Evolutionary conservation across 1,140 invertebrate species (phyloP).

Genomic region (Brachionus plicatilis): DNA sequence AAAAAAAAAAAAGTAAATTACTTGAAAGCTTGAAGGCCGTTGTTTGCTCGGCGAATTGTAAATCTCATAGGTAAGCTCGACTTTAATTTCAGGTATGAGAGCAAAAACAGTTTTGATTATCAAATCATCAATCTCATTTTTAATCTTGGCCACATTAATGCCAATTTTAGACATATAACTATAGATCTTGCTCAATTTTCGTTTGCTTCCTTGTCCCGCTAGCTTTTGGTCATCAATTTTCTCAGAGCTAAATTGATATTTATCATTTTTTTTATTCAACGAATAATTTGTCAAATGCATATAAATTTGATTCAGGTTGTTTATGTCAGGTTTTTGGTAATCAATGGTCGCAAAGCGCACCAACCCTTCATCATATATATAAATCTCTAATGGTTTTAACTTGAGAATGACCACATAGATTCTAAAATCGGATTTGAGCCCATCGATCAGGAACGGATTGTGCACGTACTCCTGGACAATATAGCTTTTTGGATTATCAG

Average conservation of each 20-base stretch:
- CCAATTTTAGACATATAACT: slow-evolving; percentile 52
- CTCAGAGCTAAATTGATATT: slow-evolving; percentile 53
- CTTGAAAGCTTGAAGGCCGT: not conserved
- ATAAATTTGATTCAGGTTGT: slow-evolving; percentile 47
- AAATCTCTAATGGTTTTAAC: slow-evolving; percentile 57
- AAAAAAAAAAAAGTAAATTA: not conserved
- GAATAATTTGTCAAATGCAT: slow-evolving; percentile 61
- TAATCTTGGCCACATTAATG: slow-evolving; percentile 43
- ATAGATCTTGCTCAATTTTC: slow-evolving; percentile 57
- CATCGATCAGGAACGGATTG: slow-evolving; percentile 57
- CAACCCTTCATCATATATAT: slow-evolving; percentile 57
- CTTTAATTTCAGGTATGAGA: slow-evolving; percentile 57
- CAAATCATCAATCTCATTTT: slow-evolving; percentile 54
- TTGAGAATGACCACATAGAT: slow-evolving; percentile 57
- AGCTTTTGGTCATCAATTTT: slow-evolving; percentile 43
- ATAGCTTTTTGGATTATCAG: slow-evolving; percentile 9
- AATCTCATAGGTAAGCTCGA: slow-evolving; percentile 44
- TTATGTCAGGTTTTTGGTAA: slow-evolving; percentile 50
- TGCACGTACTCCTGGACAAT: slow-evolving; percentile 57
- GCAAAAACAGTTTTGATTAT: slow-evolving; percentile 59
- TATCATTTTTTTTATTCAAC: slow-evolving; percentile 56
- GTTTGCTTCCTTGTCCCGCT: slow-evolving; percentile 54
- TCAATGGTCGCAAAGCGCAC: slow-evolving; percentile 57
- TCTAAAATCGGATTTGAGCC: slow-evolving; percentile 58
- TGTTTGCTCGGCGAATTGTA: not conserved